phyloP scores from a whole-genome alignment of 2,888 invertebrate genomes.

The Thecocarcelia acutangulata region DNA sequence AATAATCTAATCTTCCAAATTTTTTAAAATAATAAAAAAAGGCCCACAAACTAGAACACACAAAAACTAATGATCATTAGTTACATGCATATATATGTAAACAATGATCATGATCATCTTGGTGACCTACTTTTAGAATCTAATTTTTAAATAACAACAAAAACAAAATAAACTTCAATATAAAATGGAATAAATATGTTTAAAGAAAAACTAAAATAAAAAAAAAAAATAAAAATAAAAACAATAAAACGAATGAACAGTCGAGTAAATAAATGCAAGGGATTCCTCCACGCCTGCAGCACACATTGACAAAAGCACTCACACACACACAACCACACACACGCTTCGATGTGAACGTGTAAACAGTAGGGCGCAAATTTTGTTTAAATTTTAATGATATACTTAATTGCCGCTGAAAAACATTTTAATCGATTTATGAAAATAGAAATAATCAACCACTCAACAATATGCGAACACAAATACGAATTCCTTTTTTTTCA shows the following conservation, averaged over 20 bases:
- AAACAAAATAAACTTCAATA: slow-evolving; percentile 24
- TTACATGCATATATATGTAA: too few species aligned
- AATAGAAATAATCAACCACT: slow-evolving; percentile 1
- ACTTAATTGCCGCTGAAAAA: slow-evolving; percentile 36
- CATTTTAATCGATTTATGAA: slow-evolving; percentile 1
- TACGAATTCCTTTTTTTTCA: slow-evolving; percentile 1
- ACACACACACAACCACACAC: not conserved
- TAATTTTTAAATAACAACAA: slow-evolving; percentile 59
- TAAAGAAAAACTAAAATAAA: slow-evolving; percentile 19
- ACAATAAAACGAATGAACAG: slow-evolving; percentile 24
- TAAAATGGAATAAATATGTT: slow-evolving; percentile 45
- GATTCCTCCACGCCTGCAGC: slow-evolving; percentile 30
- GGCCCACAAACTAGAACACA: slow-evolving; percentile 40
- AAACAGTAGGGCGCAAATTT: slow-evolving; percentile 58
- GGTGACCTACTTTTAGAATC: slow-evolving; percentile 63
- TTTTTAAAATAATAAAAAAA: slow-evolving; percentile 15
- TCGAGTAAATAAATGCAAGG: slow-evolving; percentile 23
- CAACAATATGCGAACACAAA: slow-evolving; percentile 7
- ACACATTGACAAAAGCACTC: too few species aligned
- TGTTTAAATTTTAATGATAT: slow-evolving; percentile 22
- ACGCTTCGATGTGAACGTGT: slow-evolving; percentile 5
- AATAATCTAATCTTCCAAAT: slow-evolving; percentile 1
- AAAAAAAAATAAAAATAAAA: too few species aligned
- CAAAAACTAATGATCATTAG: slow-evolving; percentile 34
- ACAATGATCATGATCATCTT: slow-evolving; percentile 28